Conservation (phyloP, 2,888 invertebrate genomes). For the Taphrorychus bicolor region DNA sequence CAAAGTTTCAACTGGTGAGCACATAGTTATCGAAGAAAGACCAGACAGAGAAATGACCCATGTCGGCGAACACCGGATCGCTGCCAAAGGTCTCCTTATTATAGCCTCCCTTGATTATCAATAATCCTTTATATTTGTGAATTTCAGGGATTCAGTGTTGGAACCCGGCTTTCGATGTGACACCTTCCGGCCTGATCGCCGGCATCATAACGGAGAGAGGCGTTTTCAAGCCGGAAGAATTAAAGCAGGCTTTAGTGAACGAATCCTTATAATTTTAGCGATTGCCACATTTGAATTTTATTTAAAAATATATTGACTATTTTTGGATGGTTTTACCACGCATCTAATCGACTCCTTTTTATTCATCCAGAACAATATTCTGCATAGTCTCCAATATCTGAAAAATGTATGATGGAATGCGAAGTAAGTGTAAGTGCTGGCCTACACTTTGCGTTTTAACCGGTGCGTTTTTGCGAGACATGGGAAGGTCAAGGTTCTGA, state of each 20-base stretch:
- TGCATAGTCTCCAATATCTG: no score
- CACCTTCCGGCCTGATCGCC: conserved; percentile 89
- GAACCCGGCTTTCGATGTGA: conserved; percentile 99
- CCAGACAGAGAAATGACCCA: conserved; percentile 91
- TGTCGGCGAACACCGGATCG: conserved; percentile 85
- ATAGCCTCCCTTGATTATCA: no score
- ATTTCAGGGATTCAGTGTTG: conserved; percentile 86
- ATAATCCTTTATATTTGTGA: no score
- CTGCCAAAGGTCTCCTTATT: conserved; percentile 83
- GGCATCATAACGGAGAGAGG: conserved; percentile 95
- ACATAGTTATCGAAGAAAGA: conserved; percentile 93
- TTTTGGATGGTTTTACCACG: conserved; percentile 40
- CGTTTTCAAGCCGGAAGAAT: conserved; percentile 72
- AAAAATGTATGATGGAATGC: no score
- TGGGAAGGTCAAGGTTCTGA: no score
- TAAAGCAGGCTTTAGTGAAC: conserved; percentile 48
- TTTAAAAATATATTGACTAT: conserved; percentile 31
- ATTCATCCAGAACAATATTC: no score
- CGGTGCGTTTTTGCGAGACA: no score
- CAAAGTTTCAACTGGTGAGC: conserved; percentile 76
- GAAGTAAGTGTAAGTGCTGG: no score
- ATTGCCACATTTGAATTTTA: conserved; percentile 16
- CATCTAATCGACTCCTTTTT: not conserved
- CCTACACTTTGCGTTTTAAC: no score
- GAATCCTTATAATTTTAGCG: conserved; percentile 18